Percentiles rank a stretch among this genome's conserved stretches.
phyloP scores from a whole-genome alignment of 2,113 vertebrate genomes.

The Phaethon lepturus region DNA sequence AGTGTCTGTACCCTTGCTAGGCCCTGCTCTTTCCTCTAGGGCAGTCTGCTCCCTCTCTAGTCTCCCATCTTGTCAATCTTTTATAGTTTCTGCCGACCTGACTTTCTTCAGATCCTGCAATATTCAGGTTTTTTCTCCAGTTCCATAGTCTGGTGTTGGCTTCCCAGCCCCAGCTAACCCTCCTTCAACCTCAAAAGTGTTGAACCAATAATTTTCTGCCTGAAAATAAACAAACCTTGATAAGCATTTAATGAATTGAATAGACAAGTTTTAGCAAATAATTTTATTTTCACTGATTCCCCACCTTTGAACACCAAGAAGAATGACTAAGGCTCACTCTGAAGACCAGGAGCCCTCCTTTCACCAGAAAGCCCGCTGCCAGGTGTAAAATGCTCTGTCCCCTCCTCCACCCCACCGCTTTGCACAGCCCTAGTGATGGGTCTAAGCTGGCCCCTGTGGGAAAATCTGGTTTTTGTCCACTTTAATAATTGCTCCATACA shows the following conservation, averaged over 20 bases:
- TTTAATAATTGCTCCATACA: background rate
- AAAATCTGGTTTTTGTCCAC: slow-evolving; percentile 11
- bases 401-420: background rate
- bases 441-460: background rate
- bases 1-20: background rate
- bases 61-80: background rate
- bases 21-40: background rate
- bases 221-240: background rate
- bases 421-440: background rate
- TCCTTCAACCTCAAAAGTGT: background rate
- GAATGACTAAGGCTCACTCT: background rate
- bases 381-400: background rate
- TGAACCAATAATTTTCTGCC: background rate
- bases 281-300: background rate
- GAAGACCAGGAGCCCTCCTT: background rate
- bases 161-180: background rate
- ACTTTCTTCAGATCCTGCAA: background rate
- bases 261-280: background rate
- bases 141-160: background rate
- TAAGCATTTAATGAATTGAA: background rate
- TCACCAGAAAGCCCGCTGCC: background rate
- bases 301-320: background rate
- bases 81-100: background rate
- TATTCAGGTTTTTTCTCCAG: background rate
- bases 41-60: background rate